These are phyloP conservation scores for Poecile montanus DNA, from an alignment of 2,797 vertebrate species.

Conservation along the genomic window DNA sequence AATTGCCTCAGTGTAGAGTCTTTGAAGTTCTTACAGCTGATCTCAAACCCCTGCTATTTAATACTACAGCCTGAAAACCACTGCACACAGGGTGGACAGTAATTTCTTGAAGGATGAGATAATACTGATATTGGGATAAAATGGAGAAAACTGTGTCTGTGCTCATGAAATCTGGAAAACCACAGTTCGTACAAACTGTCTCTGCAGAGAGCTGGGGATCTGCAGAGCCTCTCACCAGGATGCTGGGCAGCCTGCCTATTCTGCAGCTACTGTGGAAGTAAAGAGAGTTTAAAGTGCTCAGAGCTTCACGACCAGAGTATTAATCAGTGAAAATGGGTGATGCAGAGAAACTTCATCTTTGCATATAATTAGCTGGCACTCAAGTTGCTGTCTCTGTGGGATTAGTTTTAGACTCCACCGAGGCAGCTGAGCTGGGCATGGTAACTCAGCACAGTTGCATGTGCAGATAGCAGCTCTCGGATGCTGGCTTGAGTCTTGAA, in stretches of 20 bases:
- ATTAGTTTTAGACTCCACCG: neutral
- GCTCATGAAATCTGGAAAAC: neutral
- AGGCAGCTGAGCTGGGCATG: neutral
- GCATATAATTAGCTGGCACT: constrained; percentile 1
- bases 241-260: neutral
- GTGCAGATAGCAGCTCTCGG: neutral
- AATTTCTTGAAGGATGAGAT: neutral
- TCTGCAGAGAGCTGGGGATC: neutral
- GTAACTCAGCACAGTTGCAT: neutral
- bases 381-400: neutral
- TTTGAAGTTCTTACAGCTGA: neutral
- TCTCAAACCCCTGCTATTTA: neutral
- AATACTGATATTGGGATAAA: neutral
- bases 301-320: neutral
- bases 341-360: neutral
- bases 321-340: neutral
- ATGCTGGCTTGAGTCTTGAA: neutral
- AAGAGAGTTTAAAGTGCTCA: neutral
- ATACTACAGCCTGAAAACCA: neutral
- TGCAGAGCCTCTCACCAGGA: neutral
- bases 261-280: neutral
- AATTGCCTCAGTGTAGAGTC: neutral
- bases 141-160: neutral
- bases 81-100: neutral
- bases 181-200: neutral